Percentiles rank a stretch among this genome's conserved stretches.
phyloP scores from a whole-genome alignment of 1,140 invertebrate species.

The Meloidogyne chitwoodi region DNA sequence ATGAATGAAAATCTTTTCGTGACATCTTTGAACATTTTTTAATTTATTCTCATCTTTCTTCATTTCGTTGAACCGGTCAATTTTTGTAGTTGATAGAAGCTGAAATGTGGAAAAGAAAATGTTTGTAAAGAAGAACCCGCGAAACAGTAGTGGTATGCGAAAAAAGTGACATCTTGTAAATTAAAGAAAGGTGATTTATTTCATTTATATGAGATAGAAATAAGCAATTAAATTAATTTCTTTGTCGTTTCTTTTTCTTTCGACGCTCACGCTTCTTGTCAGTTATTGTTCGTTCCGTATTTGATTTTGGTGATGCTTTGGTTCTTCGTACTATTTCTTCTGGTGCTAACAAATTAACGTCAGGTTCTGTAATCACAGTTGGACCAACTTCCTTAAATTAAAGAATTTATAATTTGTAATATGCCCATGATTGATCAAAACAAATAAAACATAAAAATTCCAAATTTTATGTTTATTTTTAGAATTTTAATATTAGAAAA shows the following conservation, averaged over 20 bases:
- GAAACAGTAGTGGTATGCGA: too few relatives aligned
- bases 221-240: conserved; percentile 28
- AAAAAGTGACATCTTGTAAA: too few relatives aligned
- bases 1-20: not conserved
- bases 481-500: not conserved
- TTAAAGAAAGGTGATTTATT: not conserved
- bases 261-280: conserved; percentile 83
- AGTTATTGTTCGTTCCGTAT: conserved; percentile 74
- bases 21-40: not conserved
- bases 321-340: conserved; percentile 78
- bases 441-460: too few relatives aligned
- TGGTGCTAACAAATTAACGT: conserved; percentile 74
- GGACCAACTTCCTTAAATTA: conserved; percentile 75
- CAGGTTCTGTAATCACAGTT: conserved; percentile 74
- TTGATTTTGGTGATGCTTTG: conserved; percentile 74
- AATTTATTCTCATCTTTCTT: too few relatives aligned
- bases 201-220: not conserved
- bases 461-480: too few relatives aligned
- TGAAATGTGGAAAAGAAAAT: too few relatives aligned
- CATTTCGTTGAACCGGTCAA: too few relatives aligned
- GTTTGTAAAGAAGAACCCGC: too few relatives aligned
- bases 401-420: too few relatives aligned
- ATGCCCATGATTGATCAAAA: too few relatives aligned
- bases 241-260: conserved; percentile 77
- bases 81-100: too few relatives aligned